Conservation (phyloP, 2,888 invertebrate species). For the Archips xylosteana region DNA sequence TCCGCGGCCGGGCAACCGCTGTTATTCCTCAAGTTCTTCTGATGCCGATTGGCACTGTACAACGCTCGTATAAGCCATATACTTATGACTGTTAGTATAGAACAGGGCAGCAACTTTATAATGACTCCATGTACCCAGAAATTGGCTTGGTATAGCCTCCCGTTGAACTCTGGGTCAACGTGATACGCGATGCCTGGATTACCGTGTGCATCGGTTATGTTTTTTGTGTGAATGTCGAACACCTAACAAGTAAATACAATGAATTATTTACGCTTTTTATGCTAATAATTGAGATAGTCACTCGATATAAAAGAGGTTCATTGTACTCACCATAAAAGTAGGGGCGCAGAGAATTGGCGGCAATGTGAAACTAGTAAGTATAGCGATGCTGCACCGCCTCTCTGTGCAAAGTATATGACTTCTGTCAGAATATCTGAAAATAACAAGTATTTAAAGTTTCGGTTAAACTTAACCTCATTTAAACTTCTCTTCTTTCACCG, state of each 20-base stretch:
- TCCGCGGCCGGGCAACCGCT: slow-evolving; percentile 83
- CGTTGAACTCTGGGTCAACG: slow-evolving; percentile 84
- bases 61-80: slow-evolving; percentile 89
- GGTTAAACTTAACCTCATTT: neutral
- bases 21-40: slow-evolving; percentile 88
- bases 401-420: slow-evolving; percentile 91
- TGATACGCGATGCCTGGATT: slow-evolving; percentile 71
- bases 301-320: slow-evolving; percentile 42
- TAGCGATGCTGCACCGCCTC: slow-evolving; percentile 91
- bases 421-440: slow-evolving; percentile 91
- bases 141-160: slow-evolving; percentile 88
- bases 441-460: slow-evolving; percentile 11
- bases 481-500: slow-evolving; percentile 9
- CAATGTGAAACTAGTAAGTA: slow-evolving; percentile 90
- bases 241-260: slow-evolving; percentile 63
- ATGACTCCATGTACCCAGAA: slow-evolving; percentile 93
- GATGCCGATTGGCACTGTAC: slow-evolving; percentile 90
- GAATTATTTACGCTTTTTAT: slow-evolving; percentile 51
- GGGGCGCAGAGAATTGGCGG: slow-evolving; percentile 94
- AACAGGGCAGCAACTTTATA: slow-evolving; percentile 92
- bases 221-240: slow-evolving; percentile 80
- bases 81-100: slow-evolving; percentile 90
- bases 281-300: slow-evolving; percentile 49
- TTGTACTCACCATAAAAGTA: slow-evolving; percentile 88
- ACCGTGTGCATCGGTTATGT: slow-evolving; percentile 73